Evolutionary conservation across 2,888 invertebrate genomes (phyloP), one percentile per base, ranked within the genome.

Genomic region (Drosophila mulleri): DNA sequence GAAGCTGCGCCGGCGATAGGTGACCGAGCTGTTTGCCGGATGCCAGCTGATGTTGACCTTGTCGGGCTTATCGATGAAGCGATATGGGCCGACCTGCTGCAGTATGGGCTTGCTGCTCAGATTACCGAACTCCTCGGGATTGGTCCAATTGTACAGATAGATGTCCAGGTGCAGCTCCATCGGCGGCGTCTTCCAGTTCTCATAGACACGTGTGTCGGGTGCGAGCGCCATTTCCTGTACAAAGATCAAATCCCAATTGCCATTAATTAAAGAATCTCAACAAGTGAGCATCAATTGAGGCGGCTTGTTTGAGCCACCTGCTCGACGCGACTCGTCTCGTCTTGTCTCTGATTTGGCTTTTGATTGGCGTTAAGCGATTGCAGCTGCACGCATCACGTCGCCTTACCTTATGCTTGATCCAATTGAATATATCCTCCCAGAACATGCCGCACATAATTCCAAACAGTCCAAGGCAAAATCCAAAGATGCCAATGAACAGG

Each of bases 71-170:
- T 97, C 96, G 0, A 94, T 94, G 90, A 94, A 96, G 0, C 94
- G 93, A 91, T 95, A 95, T 0, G 96, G 96, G 16, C 96, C 96
- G 56, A 94, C 82, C 88, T 94, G 92, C 62, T 93, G 89, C 37
- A 95, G 92, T 50, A 92, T 93, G 0, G 95, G 95, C 76, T 95
- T 95, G 2, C 91, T 91, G 8, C 93, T 93, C 62, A 93, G 93
- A 23, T 94, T 94, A 3, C 94, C 94, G 41, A 95, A 94, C 57
- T 95, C 94, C 16, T 95, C 94, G 0, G 96, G 94, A 92, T 97
- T 97, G 6, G 96, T 96, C 97, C 97, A 97, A 92, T 97, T 97
- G 92, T 95, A 96, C 77, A 96, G 94, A 89, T 95, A 96, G 67
- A 97, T 94, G 80, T 96, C 95, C 79, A 96, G 92, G 84, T 93